phyloP scores from a whole-genome alignment of 2,888 invertebrate genomes.

The Zaprionus bogoriensis region DNA sequence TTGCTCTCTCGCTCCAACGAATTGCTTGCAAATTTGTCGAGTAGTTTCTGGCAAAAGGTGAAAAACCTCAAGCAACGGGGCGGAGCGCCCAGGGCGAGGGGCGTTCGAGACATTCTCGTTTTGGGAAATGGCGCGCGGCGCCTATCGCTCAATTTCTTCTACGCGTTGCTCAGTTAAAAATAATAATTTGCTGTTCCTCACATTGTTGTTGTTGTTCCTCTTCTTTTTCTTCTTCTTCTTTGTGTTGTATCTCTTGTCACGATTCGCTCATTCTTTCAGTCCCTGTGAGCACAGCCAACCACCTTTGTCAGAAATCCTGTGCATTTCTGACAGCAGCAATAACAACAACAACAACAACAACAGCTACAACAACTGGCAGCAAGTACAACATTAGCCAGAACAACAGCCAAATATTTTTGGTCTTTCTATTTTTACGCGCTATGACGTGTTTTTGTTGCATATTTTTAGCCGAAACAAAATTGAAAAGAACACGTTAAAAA shows the following conservation, averaged over 20 bases:
- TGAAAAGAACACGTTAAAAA: slow-evolving; percentile 8
- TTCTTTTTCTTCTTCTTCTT: too few relatives aligned
- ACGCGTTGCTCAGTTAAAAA: slow-evolving; percentile 35
- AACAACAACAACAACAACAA: slow-evolving; percentile 15
- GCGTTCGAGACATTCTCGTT: slow-evolving; percentile 46
- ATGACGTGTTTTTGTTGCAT: slow-evolving; percentile 76
- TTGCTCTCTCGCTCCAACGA: background rate
- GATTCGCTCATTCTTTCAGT: slow-evolving; percentile 12
- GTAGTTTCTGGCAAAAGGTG: slow-evolving; percentile 60
- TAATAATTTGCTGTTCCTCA: slow-evolving; percentile 31
- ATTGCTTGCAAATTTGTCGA: slow-evolving; percentile 32
- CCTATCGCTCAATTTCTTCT: slow-evolving; percentile 66
- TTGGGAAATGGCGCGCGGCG: slow-evolving; percentile 58
- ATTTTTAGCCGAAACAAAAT: slow-evolving; percentile 56
- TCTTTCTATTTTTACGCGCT: slow-evolving; percentile 67
- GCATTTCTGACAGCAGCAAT: slow-evolving; percentile 59
- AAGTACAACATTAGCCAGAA: slow-evolving; percentile 41
- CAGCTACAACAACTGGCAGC: slow-evolving; percentile 3
- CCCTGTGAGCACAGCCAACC: slow-evolving; percentile 37
- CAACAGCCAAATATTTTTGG: slow-evolving; percentile 65
- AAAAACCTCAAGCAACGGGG: slow-evolving; percentile 59
- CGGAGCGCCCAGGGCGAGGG: slow-evolving; percentile 10
- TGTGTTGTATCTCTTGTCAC: too few relatives aligned
- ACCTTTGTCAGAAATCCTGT: slow-evolving; percentile 63
- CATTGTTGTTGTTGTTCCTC: background rate